Evolutionary conservation across 2,888 invertebrate species (phyloP).

Genomic region (Fragum whitleyi): DNA sequence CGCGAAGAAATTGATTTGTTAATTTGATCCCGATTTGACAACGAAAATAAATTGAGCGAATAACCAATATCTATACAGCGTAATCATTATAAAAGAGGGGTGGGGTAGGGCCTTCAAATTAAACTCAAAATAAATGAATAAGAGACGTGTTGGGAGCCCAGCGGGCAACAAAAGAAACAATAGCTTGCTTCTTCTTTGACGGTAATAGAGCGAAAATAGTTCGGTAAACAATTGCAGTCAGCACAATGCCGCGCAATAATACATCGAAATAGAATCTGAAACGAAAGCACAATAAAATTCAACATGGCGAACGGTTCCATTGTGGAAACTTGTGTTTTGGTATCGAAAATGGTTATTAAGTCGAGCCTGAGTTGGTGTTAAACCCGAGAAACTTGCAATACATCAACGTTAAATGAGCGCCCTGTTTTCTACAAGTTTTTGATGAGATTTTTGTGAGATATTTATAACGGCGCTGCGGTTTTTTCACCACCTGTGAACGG

Average conservation of each 20-base stretch:
- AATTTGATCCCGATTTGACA: not conserved
- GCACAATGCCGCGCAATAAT: slow-evolving; percentile 23
- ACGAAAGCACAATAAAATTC: slow-evolving; percentile 45
- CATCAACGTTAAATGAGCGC: slow-evolving; percentile 28
- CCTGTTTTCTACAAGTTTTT: slow-evolving; percentile 27
- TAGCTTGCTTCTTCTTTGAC: slow-evolving; percentile 13
- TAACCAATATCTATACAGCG: slow-evolving; percentile 9
- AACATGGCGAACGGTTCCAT: slow-evolving; percentile 45
- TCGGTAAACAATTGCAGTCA: slow-evolving; percentile 23
- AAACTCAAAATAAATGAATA: slow-evolving; percentile 23
- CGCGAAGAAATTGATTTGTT: not conserved
- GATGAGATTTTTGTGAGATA: slow-evolving; percentile 47
- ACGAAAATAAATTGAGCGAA: slow-evolving; percentile 13
- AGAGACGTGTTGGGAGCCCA: slow-evolving; percentile 15
- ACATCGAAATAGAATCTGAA: slow-evolving; percentile 45
- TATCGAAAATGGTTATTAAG: slow-evolving; percentile 26
- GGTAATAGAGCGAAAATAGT: slow-evolving; percentile 36
- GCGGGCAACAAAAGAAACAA: slow-evolving; percentile 24
- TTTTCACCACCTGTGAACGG: slow-evolving; percentile 39
- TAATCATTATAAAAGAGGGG: slow-evolving; percentile 29
- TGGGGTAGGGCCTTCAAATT: slow-evolving; percentile 13
- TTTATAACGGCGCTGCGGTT: slow-evolving; percentile 33
- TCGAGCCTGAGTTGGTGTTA: slow-evolving; percentile 14
- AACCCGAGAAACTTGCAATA: slow-evolving; percentile 19
- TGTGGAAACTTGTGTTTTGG: slow-evolving; percentile 32